These are phyloP conservation scores for Tamias sibiricus DNA, from an alignment of 2,113 vertebrate species.

Conservation along the genomic window DNA sequence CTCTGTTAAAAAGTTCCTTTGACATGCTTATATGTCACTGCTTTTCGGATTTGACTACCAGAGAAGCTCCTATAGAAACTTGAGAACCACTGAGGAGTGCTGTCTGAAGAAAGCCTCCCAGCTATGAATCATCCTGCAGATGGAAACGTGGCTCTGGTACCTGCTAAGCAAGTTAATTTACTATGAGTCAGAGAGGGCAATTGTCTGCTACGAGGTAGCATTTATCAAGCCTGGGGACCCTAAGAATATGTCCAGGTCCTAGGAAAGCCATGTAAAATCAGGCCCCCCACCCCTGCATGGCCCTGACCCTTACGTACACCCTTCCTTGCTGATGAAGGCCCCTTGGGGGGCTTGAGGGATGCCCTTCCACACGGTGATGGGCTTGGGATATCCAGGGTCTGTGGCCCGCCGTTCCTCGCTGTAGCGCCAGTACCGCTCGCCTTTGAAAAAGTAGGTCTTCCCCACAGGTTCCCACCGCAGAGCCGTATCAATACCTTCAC, in stretches of 20 bases:
- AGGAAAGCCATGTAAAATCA: not conserved
- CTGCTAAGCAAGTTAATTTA: not conserved
- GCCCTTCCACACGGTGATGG: slow-evolving; percentile 97
- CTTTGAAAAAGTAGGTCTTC: slow-evolving; percentile 99
- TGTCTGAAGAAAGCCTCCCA: slow-evolving; percentile 22
- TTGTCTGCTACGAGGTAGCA: not conserved
- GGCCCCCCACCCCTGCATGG: not conserved
- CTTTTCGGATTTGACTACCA: slow-evolving; percentile 23
- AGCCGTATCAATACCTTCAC: slow-evolving; percentile 96
- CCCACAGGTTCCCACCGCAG: slow-evolving; percentile 97
- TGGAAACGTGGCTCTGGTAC: not conserved
- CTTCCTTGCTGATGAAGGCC: slow-evolving; percentile 98
- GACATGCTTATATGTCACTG: not conserved
- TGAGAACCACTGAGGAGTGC: not conserved
- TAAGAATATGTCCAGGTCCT: not conserved
- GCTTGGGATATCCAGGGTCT: slow-evolving; percentile 97
- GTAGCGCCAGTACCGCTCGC: slow-evolving; percentile 98
- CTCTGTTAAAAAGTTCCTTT: not conserved
- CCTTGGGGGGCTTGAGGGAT: slow-evolving; percentile 96
- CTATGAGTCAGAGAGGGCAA: not conserved
- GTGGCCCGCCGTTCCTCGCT: slow-evolving; percentile 95
- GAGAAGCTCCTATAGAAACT: not conserved
- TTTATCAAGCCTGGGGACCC: not conserved
- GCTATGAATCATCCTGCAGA: not conserved
- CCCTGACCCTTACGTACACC: slow-evolving; percentile 90